Evolutionary conservation across 2,797 vertebrate genomes (phyloP).

Genomic region (Malacoraja senta): DNA sequence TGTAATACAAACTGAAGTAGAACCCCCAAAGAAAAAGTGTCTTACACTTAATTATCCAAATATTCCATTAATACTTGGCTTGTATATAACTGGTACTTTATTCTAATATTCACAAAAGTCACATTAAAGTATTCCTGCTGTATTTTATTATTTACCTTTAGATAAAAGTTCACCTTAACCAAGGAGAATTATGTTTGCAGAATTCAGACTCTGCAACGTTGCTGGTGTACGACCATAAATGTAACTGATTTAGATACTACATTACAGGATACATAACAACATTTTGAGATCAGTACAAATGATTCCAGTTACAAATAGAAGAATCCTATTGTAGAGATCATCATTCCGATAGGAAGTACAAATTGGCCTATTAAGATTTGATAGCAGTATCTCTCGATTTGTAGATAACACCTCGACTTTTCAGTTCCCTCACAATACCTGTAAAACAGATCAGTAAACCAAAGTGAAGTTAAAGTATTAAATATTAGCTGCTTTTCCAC

Average conservation of each 20-base stretch:
- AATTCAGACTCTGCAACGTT: too few species aligned
- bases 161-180: not conserved
- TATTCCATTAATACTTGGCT: not conserved
- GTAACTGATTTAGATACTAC: too few species aligned
- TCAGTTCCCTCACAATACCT: constrained; percentile 93
- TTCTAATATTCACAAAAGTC: not conserved
- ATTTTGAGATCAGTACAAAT: too few species aligned
- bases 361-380: constrained; percentile 66
- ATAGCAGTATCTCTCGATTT: constrained; percentile 95
- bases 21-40: not conserved
- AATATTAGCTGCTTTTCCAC: too few species aligned
- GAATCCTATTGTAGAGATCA: constrained; percentile 11
- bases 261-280: too few species aligned
- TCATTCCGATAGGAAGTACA: not conserved
- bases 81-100: not conserved
- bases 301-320: too few species aligned
- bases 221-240: too few species aligned
- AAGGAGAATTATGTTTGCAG: not conserved
- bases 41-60: not conserved
- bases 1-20: too few species aligned
- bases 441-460: constrained; percentile 22
- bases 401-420: constrained; percentile 93
- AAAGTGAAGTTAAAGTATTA: not conserved
- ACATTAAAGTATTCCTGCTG: not conserved
- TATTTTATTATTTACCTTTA: not conserved